phyloP scores from a whole-genome alignment of 2,113 vertebrate genomes.

The Poicephalus meyeri region DNA sequence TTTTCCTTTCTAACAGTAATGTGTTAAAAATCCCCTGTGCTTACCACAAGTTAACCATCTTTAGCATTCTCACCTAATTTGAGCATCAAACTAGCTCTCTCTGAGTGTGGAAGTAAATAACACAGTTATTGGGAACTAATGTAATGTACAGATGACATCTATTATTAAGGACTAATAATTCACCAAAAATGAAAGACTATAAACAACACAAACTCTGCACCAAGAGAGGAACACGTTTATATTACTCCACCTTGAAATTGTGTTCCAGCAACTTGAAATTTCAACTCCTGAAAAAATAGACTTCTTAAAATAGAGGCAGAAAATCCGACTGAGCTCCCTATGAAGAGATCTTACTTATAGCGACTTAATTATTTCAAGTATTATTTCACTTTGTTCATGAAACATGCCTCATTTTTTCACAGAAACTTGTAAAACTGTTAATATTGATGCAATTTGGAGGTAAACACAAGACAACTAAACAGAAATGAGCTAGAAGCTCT shows the following conservation, averaged over 20 bases:
- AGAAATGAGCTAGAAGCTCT: neutral
- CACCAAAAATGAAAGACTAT: neutral
- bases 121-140: neutral
- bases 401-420: neutral
- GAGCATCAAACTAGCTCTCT: neutral
- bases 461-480: neutral
- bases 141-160: neutral
- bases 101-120: neutral
- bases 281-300: neutral
- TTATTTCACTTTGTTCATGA: neutral
- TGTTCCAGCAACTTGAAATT: neutral
- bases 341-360: neutral
- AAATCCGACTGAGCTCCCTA: neutral
- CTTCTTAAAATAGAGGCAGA: neutral
- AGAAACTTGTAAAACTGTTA: neutral
- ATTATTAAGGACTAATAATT: neutral
- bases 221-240: rapidly evolving
- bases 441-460: neutral
- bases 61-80: neutral
- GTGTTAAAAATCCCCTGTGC: neutral
- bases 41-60: neutral
- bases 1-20: neutral
- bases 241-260: neutral
- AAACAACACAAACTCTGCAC: neutral
- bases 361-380: neutral